Conservation (phyloP, 1,140 invertebrate genomes). For the Leptonema lineaticorne region DNA sequence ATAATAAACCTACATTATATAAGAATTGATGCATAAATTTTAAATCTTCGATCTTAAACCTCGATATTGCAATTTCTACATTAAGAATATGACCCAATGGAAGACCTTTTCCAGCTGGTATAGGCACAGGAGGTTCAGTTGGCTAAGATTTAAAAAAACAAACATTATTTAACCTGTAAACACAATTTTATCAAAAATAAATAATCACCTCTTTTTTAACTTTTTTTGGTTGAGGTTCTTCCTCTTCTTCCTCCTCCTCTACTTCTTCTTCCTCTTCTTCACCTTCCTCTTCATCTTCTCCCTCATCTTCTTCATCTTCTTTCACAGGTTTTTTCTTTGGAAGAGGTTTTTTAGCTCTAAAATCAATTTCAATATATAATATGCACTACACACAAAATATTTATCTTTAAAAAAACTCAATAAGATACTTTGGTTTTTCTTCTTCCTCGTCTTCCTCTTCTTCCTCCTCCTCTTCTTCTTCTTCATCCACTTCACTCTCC, state of each 20-base stretch:
- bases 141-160: conserved; percentile 44
- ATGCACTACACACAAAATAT: background rate
- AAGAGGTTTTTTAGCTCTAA: conserved; percentile 30
- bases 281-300: conserved; percentile 51
- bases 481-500: conserved; percentile 48
- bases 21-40: conserved; percentile 59
- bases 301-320: conserved; percentile 29
- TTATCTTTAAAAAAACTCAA: conserved; percentile 4
- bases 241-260: conserved; percentile 53
- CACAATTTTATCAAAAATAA: background rate
- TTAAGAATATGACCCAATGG: conserved; percentile 60
- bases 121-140: conserved; percentile 55
- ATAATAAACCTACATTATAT: conserved; percentile 52
- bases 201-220: conserved; percentile 51
- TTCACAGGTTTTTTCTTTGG: conserved; percentile 29
- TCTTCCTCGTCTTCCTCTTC: conserved; percentile 45
- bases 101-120: conserved; percentile 57
- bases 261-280: conserved; percentile 47
- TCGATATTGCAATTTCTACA: conserved; percentile 59
- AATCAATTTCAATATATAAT: background rate
- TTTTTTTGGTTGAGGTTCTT: conserved; percentile 54
- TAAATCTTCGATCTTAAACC: conserved; percentile 62
- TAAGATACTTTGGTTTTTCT: conserved; percentile 34
- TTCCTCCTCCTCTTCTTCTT: conserved; percentile 43
- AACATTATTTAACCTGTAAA: background rate